Conservation (phyloP, 1,140 invertebrate genomes). For the Drosophila yakuba region DNA sequence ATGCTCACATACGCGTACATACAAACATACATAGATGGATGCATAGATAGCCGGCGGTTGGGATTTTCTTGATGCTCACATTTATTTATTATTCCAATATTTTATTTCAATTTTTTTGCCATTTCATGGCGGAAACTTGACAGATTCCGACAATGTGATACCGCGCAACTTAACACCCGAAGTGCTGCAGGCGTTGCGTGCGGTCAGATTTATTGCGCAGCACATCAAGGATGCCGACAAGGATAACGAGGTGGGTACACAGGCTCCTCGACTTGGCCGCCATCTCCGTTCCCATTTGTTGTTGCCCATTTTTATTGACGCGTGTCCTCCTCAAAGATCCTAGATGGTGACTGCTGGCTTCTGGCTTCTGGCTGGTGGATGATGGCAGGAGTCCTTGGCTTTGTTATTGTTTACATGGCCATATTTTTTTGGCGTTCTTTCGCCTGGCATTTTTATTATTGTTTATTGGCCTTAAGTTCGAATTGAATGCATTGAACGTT, state of each 20-base stretch:
- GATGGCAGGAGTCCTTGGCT: slow-evolving; percentile 31
- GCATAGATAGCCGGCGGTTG: slow-evolving; percentile 31
- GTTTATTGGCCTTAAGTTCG: slow-evolving; percentile 69
- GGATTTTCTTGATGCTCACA: slow-evolving; percentile 47
- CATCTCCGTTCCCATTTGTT: slow-evolving; percentile 25
- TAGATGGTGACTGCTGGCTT: not conserved
- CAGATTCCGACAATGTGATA: slow-evolving; percentile 91
- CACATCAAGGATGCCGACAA: slow-evolving; percentile 98
- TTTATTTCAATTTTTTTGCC: slow-evolving; percentile 80
- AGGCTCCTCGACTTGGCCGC: slow-evolving; percentile 4
- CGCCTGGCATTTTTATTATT: slow-evolving; percentile 56
- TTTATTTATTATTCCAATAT: slow-evolving; percentile 80
- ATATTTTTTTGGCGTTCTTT: slow-evolving; percentile 54
- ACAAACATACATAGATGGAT: slow-evolving; percentile 22
- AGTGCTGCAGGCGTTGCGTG: slow-evolving; percentile 95
- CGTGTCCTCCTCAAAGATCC: slow-evolving; percentile 6
- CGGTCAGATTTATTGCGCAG: slow-evolving; percentile 98
- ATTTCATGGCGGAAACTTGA: slow-evolving; percentile 77
- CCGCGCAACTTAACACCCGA: slow-evolving; percentile 93
- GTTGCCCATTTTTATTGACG: slow-evolving; percentile 75
- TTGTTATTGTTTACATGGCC: slow-evolving; percentile 66
- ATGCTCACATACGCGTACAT: not conserved
- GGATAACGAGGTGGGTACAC: slow-evolving; percentile 93
- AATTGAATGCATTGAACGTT: slow-evolving; percentile 44
- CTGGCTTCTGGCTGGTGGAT: slow-evolving; percentile 1